These are phyloP conservation scores for Leucophenga montana DNA, from an alignment of 2,888 invertebrate species.

Conservation along the genomic window DNA sequence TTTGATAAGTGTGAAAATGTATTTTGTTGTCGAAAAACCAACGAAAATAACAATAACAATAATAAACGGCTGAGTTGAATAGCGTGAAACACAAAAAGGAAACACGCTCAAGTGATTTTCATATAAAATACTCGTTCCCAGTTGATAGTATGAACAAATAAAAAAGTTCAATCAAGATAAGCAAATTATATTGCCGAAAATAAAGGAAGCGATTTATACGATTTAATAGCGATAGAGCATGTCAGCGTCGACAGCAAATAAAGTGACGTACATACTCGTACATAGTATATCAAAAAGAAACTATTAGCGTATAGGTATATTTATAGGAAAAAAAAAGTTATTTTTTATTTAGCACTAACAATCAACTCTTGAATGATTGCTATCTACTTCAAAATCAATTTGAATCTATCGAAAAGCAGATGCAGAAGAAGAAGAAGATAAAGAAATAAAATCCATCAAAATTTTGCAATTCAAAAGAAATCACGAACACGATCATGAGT, in stretches of 20 bases:
- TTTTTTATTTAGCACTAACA: background rate
- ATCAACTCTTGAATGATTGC: too few species aligned
- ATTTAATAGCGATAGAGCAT: conserved; percentile 66
- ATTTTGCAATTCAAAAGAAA: conserved; percentile 39
- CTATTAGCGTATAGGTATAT: background rate
- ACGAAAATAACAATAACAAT: conserved; percentile 43
- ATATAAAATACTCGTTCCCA: conserved; percentile 38
- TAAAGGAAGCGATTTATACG: conserved; percentile 64
- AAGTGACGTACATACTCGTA: background rate
- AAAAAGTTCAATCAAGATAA: conserved; percentile 56
- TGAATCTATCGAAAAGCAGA: background rate
- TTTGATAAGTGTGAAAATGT: conserved; percentile 63
- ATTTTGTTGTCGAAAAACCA: conserved; percentile 43
- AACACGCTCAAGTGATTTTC: conserved; percentile 67
- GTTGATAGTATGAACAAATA: conserved; percentile 32
- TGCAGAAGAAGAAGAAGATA: too few species aligned
- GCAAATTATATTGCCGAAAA: conserved; percentile 62
- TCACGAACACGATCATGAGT: conserved; percentile 18
- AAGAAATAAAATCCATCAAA: conserved; percentile 45
- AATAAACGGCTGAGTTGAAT: conserved; percentile 41
- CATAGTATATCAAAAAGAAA: background rate
- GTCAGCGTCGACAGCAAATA: conserved; percentile 37
- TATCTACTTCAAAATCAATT: background rate
- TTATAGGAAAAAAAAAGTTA: background rate
- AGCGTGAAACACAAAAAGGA: conserved; percentile 52